Base-by-base conservation (phyloP, 1,140 invertebrate genomes). In the Nylanderia fulva region DNA sequence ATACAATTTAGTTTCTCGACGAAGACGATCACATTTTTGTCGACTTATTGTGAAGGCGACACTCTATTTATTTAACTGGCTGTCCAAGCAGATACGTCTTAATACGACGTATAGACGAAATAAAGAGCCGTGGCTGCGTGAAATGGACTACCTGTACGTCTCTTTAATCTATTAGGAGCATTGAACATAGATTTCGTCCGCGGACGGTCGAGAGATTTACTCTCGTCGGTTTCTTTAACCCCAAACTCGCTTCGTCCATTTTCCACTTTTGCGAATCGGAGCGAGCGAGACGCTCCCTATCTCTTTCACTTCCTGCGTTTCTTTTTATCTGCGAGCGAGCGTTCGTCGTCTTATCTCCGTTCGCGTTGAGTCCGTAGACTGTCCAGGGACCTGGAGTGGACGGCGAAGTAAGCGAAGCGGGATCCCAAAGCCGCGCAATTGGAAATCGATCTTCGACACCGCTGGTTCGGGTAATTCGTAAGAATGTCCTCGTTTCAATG, bases 121-220 rank as follows among this genome's bases (percentile, higher is more conserved):
- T 82, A 82, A 72, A 82, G 77, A 71, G 33, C 24, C 69, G 24
- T 82, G 66, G 66, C 77, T 82, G 77, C 77, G 77, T 82, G 64
- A 82, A 82, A 82, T 82, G 36, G 77, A 72, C 66, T 82, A 72
- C 52, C 77, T 58, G 66, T 27, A 71, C 52, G 77, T 82, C 77
- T 68, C 77, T 82, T 72, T 82, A 82, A 82, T 82, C 77, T 82
- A 82, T 82, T 82, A 82, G 66, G 42, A 45, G 77, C 77, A 72
- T 82, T 71, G 77, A 82, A 82, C 77, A 58, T 82, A 82, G 77
- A 82, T 82, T 82, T 21, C 66, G 77, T 45, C 52, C 77, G 66
- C 66, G 77, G 66, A 82, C 77, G 36, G 24, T 58, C 77, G 36
- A 29, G 24, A 82, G 66, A 82, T 82, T 82, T 82, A 82, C 77